Evolutionary conservation across 2,797 vertebrate genomes (phyloP), one percentile per base, ranked within the genome.

Genomic region (Gorsachius magnificus): DNA sequence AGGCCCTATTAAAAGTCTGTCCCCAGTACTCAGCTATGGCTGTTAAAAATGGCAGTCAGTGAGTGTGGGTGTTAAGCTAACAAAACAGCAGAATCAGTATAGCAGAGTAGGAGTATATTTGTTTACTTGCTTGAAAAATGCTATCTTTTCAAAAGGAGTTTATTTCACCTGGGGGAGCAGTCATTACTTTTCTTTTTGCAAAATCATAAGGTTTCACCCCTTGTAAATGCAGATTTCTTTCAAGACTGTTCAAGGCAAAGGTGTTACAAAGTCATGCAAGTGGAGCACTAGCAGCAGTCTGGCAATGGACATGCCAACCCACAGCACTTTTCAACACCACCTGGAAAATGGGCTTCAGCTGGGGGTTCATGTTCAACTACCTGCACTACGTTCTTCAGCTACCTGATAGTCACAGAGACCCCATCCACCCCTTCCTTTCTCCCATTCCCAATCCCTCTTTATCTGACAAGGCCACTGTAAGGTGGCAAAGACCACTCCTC

Each of bases 201-300:
- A 68, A 68, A 69, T 56, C 83, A 76, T 71, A 51, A 26, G 0
- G 5, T 51, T 79, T 83, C 46, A 68, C 21, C n/a, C 46, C 72
- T 48, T 45, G 14, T 20, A 69, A 79, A 90, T 5, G 25, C 4
- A 5, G 28, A 25, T 79, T 79, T 70, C 69, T 68, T 79, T 85
- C 54, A 75, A 36, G 61, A 50, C 13, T 36, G 11, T 43, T 68
- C 35, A 71, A 96, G 50, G 66, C 24, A 83, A 85, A 85, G 57
- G 35, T 0, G 0, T 46, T 33, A 75, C 0, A 1, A 76, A 35
- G 31, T 48, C 63, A 35, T 16, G 33, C 1, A 11, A 80, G 24
- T 9, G 19, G 20, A 54, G 48, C 31, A 31, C 71, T 51, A 45
- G 29, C 16, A 80, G 36, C 53, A 72, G 54, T 16, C 46, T 72